A percentile compares a stretch with the other conserved stretches of the same genome.
These are phyloP conservation scores for Petromus typicus DNA, from an alignment of 2,113 vertebrate species.

Conservation along the genomic window DNA sequence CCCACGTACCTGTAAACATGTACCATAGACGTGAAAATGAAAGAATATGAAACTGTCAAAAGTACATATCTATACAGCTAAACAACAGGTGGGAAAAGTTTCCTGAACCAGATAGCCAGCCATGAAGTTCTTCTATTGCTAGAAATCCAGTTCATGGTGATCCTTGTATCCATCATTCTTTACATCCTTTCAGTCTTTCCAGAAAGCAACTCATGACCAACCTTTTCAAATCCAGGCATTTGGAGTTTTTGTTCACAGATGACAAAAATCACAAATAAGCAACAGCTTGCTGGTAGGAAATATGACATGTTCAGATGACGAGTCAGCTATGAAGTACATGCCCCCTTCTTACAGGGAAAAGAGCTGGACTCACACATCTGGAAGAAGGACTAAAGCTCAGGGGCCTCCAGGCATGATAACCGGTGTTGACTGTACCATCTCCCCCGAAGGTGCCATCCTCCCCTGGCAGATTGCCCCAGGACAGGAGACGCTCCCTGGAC, in stretches of 20 bases:
- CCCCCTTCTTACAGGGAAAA: background rate
- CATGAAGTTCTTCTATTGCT: too few relatives aligned
- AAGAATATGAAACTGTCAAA: too few relatives aligned
- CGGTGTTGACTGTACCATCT: background rate
- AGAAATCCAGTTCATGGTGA: fast-evolving
- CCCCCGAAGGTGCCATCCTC: background rate
- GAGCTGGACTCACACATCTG: fast-evolving
- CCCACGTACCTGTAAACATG: background rate
- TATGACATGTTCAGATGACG: background rate
- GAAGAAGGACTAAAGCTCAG: background rate
- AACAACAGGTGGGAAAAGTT: background rate
- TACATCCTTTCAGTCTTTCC: background rate
- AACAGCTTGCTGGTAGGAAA: too few relatives aligned
- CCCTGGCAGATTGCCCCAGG: background rate
- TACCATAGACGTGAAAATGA: background rate
- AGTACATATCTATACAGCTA: background rate
- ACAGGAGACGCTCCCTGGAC: too few relatives aligned
- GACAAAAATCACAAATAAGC: too few relatives aligned
- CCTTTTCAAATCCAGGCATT: too few relatives aligned
- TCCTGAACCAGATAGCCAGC: background rate
- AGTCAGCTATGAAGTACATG: background rate
- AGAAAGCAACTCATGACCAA: background rate
- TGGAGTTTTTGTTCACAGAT: background rate
- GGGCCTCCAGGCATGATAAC: background rate
- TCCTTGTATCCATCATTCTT: background rate